Evolutionary conservation across 2,888 invertebrate genomes (phyloP), one percentile per base, ranked within the genome.

Genomic region (Neelides folsomi): DNA sequence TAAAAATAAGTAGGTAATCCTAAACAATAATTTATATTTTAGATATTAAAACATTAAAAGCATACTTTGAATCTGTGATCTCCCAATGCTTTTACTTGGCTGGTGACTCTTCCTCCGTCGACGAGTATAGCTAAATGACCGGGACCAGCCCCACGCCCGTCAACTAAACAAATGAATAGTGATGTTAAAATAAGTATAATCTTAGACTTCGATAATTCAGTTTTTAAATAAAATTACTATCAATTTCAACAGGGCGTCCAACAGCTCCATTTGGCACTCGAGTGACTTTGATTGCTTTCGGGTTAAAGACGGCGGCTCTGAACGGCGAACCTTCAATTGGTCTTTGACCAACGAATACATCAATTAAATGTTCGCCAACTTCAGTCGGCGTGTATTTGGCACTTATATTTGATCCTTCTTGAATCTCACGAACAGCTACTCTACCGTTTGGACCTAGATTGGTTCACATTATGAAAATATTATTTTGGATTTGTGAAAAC

Each of bases 101-200:
- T 94, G 8, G 92, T 89, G 20, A 95, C 93, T 59, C 90, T 82
- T 34, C 55, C 87, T 38, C 92, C 93, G 67, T 94, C 93, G 8
- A 94, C 93, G 59, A 94, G 79, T 62, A 97, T 86, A 72, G 95
- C 95, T 62, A 97, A 73, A 72, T 94, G 93, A 13, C 95, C 97
- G 2, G 92, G 88, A 37, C 95, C 95, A n/a, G 95, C 94, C 60
- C 81, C 79, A 54, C 88, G 85, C 52, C 94, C 93, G 72, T 97
- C 94, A 72, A 97, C 92, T 92, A 71, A 68, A 59, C 55, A 55
- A 46, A 50, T 46, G 12, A 46, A 16, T 40, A 16, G 13, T 47
- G 18, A 47, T 37, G n/a, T 20, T n/a, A 12, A 8, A 35, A 8
- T 9, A 13, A 19, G 19, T 7, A 19, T n/a, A 9, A 41, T 27